phyloP scores from a whole-genome alignment of 2,888 invertebrate species.

The Dynastes maya region DNA sequence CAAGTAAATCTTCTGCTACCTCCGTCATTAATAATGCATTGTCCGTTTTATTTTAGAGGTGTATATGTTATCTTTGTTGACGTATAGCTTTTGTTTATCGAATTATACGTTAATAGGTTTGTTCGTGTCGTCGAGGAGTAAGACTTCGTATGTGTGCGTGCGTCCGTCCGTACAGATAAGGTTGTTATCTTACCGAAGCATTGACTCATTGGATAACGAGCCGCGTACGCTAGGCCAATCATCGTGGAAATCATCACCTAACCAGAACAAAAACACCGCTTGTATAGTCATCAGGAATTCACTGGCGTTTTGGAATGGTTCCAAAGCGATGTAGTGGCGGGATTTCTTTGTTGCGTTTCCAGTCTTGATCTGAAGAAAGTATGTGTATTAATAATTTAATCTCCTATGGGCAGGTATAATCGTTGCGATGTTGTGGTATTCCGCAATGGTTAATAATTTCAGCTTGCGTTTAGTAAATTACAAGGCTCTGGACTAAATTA shows the following conservation, averaged over 20 bases:
- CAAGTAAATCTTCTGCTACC: background rate
- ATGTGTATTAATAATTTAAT: slow-evolving; percentile 5
- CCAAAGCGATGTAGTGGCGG: slow-evolving; percentile 33
- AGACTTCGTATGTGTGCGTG: slow-evolving; percentile 1
- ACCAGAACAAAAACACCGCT: slow-evolving; percentile 46
- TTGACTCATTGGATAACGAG: slow-evolving; percentile 44
- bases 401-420: background rate
- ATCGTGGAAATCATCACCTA: slow-evolving; percentile 45
- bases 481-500: no score
- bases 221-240: slow-evolving; percentile 28
- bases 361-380: slow-evolving; percentile 3
- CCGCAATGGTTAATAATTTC: no score
- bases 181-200: slow-evolving; percentile 40
- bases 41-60: background rate
- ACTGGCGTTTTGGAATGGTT: slow-evolving; percentile 36
- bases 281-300: slow-evolving; percentile 39
- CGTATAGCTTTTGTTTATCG: slow-evolving; percentile 11
- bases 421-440: no score
- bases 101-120: background rate
- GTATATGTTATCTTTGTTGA: no score
- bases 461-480: no score
- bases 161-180: slow-evolving; percentile 21
- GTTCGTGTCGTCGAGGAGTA: background rate
- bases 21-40: background rate
- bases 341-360: slow-evolving; percentile 35